These are phyloP conservation scores for Cirrhinus molitorella DNA, from an alignment of 2,797 vertebrate genomes.

Conservation along the genomic window DNA sequence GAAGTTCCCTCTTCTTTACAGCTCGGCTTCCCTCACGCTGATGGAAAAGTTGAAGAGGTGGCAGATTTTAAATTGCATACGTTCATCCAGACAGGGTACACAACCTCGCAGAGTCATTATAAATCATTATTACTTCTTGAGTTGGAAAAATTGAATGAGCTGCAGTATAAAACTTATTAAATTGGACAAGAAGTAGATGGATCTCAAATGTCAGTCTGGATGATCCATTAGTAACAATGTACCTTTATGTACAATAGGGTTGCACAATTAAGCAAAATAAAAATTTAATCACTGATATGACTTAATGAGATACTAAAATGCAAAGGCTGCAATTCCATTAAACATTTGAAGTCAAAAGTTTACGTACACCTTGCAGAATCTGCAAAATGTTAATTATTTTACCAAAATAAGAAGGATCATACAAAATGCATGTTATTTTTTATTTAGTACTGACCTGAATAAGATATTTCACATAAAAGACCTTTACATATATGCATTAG, in stretches of 20 bases:
- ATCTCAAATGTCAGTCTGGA: background rate
- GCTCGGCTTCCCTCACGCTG: slow-evolving; percentile 18
- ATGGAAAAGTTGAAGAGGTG: slow-evolving; percentile 43
- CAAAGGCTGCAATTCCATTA: too few species aligned
- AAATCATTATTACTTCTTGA: background rate
- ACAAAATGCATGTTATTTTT: too few species aligned
- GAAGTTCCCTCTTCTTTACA: slow-evolving; percentile 60
- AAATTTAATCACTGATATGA: background rate
- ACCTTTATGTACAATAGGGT: background rate
- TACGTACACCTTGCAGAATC: too few species aligned
- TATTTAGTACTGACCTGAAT: too few species aligned
- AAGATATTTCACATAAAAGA: too few species aligned
- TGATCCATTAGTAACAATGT: slow-evolving; percentile 7
- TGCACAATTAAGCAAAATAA: background rate
- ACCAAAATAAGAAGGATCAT: too few species aligned
- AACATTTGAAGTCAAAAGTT: too few species aligned
- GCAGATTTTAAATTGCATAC: slow-evolving; percentile 20
- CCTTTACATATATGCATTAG: too few species aligned
- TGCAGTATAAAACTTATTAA: background rate
- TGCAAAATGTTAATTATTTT: too few species aligned
- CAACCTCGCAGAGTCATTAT: background rate
- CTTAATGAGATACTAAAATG: background rate
- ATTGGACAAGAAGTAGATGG: background rate
- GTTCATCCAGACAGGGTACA: background rate
- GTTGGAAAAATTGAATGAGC: background rate